Base-by-base conservation (phyloP, 1,140 invertebrate genomes). In the Potamilus streckersoni region DNA sequence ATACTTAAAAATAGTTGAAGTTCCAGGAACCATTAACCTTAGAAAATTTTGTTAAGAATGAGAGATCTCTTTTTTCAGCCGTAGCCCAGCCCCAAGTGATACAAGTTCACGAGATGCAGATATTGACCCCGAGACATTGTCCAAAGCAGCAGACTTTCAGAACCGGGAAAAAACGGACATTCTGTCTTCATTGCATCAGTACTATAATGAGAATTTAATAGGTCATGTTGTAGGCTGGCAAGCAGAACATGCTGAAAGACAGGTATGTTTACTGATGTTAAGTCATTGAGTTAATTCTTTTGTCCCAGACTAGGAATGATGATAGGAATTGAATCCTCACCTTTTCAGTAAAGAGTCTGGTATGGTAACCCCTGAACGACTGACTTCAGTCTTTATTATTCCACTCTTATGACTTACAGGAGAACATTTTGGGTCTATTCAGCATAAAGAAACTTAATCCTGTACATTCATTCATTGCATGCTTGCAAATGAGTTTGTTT, bases 151-250 rank as follows among this genome's bases (percentile, higher is more conserved):
- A 86, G 80, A 55, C 68, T 88, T 27, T 82, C 86, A 61, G 81
- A 74, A 38, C 78, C 85, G 71, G 83, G 82, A 88, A 86, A 71
- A 84, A 80, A 72, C 80, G 81, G 72, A 87, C 66, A 91, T 98
- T 82, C 96, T 95, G 84, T 95, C 96, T 59, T 96, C 95, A 78
- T 92, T 98, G 81, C 94, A 95, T 78, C 96, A 97, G 91, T 96
- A 97, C 91, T 96, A 96, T 90, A 93, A 96, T 80, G 93, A 96
- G 88, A 95, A 97, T 91, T 92, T 98, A 80, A 96, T 96, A 76
- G 93, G 93, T 84, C 97, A 98, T 90, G 96, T 98, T 71, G 93
- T 93, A 79, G 95, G 95, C 66, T 98, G 97, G 95, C 95, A 95
- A 74, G 95, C 95, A 19, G 96, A 98, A 86, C 93, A 94, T 84